Evolutionary conservation across 2,888 invertebrate species (phyloP).

Genomic region (Drosophila affinis): DNA sequence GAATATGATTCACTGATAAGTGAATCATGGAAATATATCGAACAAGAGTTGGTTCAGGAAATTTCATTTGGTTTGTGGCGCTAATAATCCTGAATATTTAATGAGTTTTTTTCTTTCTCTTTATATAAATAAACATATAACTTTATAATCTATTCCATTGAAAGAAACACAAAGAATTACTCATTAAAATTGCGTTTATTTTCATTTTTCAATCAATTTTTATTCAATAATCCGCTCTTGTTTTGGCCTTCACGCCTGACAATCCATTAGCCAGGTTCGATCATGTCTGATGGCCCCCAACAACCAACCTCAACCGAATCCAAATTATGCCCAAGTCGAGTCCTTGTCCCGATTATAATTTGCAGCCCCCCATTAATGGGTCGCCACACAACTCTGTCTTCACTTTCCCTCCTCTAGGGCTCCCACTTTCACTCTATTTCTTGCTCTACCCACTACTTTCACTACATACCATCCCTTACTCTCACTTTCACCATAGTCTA

Average conservation of each 20-base stretch:
- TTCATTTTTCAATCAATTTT: background rate
- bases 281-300: conserved; percentile 23
- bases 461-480: conserved; percentile 5
- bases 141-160: no score
- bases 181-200: no score
- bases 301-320: background rate
- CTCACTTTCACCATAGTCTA: conserved; percentile 2
- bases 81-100: background rate
- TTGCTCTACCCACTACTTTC: conserved; percentile 20
- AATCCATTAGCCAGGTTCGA: conserved; percentile 52
- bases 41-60: background rate
- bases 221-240: background rate
- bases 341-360: conserved; percentile 47
- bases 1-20: background rate
- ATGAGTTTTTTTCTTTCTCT: background rate
- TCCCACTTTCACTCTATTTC: conserved; percentile 3
- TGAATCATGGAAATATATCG: background rate
- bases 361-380: conserved; percentile 61
- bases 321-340: conserved; percentile 12
- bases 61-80: background rate
- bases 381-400: background rate
- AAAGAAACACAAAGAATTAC: no score
- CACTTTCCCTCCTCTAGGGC: background rate
- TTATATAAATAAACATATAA: background rate
- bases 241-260: conserved; percentile 6